phyloP scores from a whole-genome alignment of 92 coral and sea anemone genomes.

The Paramuricea clavata region DNA sequence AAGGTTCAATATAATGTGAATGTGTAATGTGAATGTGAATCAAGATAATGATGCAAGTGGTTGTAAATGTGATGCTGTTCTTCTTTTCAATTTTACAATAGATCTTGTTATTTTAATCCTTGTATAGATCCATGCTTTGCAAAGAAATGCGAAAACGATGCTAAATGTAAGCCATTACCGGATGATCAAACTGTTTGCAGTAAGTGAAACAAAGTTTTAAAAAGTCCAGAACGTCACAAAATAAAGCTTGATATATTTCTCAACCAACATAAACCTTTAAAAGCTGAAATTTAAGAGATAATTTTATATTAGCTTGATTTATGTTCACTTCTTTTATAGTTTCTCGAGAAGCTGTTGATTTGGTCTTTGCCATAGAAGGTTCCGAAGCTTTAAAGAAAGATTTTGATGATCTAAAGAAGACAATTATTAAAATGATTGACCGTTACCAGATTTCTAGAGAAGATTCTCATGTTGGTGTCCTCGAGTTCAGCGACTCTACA shows the following conservation, averaged over 20 bases:
- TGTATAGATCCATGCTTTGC: slow-evolving; percentile 43
- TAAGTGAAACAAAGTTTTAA: background rate
- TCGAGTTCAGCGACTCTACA: slow-evolving; percentile 76
- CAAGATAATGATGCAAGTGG: too few species aligned
- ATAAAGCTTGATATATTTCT: background rate
- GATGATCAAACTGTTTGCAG: slow-evolving; percentile 35
- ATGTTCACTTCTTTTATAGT: slow-evolving; percentile 2
- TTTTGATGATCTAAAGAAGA: slow-evolving; percentile 70
- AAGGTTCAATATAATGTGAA: too few species aligned
- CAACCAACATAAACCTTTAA: background rate
- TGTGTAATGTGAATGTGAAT: too few species aligned
- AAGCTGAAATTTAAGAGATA: background rate
- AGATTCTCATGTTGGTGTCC: slow-evolving; percentile 80
- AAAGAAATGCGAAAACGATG: slow-evolving; percentile 22
- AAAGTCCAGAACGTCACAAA: background rate
- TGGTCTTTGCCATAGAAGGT: slow-evolving; percentile 85
- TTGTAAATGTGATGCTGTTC: background rate
- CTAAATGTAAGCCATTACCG: slow-evolving; percentile 39
- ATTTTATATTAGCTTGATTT: background rate
- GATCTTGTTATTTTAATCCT: background rate
- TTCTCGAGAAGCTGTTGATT: slow-evolving; percentile 49
- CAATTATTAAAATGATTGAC: slow-evolving; percentile 68
- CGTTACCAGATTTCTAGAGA: slow-evolving; percentile 74
- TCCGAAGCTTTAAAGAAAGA: slow-evolving; percentile 74
- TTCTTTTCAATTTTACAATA: too few species aligned